Evolutionary conservation across 92 coral and sea anemone genomes (phyloP), one percentile per base, ranked within the genome.

Genomic region (Epizoanthus rinbou): DNA sequence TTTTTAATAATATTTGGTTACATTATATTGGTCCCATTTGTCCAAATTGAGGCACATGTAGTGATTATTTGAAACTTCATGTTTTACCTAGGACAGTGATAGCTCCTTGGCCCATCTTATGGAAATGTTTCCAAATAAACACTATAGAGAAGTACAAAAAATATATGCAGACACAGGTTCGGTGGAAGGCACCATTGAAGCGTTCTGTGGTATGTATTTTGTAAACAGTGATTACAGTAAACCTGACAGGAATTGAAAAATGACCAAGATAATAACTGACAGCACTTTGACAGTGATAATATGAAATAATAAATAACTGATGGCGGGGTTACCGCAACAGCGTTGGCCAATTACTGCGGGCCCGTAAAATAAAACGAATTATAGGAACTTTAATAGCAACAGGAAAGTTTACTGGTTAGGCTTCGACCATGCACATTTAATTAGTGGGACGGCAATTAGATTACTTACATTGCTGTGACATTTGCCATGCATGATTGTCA

Each of bases 111-210:
- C 64, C 21, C 22, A 59, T 18, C 64, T 35, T 35, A 35, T 35
- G 39, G 39, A 35, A 35, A 35, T 35, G 4, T 35, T 35, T 59
- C 64, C 64, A 17, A 59, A 59, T 23, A 59, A 59, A 59, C 64
- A 59, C 22, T 59, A 59, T 59, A 59, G 64, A 18, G 64, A 59
- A 17, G 64, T 59, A 11, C 64, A 59, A 59, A 59, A 59, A 59
- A 59, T 23, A n/a, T 59, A 15, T 59, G 64, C 24, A 59, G 24
- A 59, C 64, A 59, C 64, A 4, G 64, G 64, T 59, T 59, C 64
- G 15, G 64, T 59, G n/a, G 64, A 59, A 59, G 64, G 64, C 23
- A 59, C 64, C 64, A 59, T 59, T 59, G 64, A 59, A 59, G 64
- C 64, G 5, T 59, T 59, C 64, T 59, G 23, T 59, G 64, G 64